phyloP scores from a whole-genome alignment of 2,113 vertebrate genomes.

The Terrapene triunguis region DNA sequence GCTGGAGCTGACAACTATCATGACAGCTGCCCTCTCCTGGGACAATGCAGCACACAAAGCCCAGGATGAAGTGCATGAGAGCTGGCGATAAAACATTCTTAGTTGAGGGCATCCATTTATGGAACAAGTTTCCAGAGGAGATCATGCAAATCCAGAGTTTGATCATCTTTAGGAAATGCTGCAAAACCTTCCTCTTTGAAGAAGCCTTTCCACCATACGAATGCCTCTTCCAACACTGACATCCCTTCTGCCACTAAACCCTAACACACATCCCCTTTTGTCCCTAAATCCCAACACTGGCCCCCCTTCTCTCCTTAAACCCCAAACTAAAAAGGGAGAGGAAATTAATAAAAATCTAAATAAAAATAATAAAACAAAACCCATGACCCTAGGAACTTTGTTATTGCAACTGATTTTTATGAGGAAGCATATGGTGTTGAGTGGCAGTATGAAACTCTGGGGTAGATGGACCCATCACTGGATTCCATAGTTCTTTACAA shows the following conservation, averaged over 20 bases:
- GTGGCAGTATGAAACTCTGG: rapidly evolving
- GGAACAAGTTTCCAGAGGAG: background rate
- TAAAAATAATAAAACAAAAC: background rate
- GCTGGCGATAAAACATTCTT: background rate
- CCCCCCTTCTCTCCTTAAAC: background rate
- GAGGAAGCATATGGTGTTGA: background rate
- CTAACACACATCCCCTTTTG: background rate
- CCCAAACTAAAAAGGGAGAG: background rate
- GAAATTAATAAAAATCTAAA: background rate
- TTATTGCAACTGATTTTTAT: background rate
- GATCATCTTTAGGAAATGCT: background rate
- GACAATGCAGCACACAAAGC: background rate
- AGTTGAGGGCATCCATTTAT: background rate
- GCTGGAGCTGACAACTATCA: rapidly evolving
- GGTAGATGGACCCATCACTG: background rate
- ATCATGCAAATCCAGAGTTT: background rate
- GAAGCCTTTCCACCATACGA: background rate
- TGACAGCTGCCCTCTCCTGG: rapidly evolving
- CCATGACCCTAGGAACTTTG: background rate
- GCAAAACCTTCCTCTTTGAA: background rate
- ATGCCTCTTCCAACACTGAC: background rate
- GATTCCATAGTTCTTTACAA: background rate
- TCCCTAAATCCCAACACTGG: background rate
- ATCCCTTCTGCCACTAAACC: background rate
- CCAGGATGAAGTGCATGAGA: background rate